Base-by-base conservation (phyloP, 2,113 vertebrate species). In the Podarcis cretensis region DNA sequence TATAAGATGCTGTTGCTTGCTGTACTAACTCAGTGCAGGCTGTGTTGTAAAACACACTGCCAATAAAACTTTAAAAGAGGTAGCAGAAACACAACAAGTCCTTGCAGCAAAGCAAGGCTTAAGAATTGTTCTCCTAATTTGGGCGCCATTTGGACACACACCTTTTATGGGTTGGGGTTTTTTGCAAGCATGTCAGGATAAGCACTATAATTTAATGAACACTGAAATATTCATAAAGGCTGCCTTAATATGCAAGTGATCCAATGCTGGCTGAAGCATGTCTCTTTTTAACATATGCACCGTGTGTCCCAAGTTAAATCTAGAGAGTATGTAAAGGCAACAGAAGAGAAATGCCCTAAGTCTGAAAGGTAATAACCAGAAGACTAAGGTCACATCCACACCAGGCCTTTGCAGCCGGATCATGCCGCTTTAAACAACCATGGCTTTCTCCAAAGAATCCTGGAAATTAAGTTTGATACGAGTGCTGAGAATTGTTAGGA, bases 191-290 rank as follows among this genome's bases (percentile, higher is more conserved):
- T 48, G 6, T 91, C 91, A 92, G 89, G 14, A 1, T 90, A 92
- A 84, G 89, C 82, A 88, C 65, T 78, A 87, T 83, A 77, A 90
- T 88, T 90, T 89, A 87, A 84, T 92, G 90, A 94, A 93, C 87
- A 92, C 93, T 89, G 94, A 94, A 92, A 89, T 94, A 95, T 95
- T 94, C 95, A 94, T 91, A 89, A 94, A 88, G 86, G 94, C 86
- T 91, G 92, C 92, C 69, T 93, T 82, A 73, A 92, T 94, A 91
- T 59, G 91, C 90, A 95, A 87, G 89, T 37, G 68, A 95, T 95
- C 69, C 89, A 89, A 0, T 82, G 85, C 91, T 93, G 83, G 80
- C 83, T 78, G 93, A 89, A 86, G 71, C 43, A 69, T 27, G 20
- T 21, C 27, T 48, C 48, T 66, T 88, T 91, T 92, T 81, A 92